These are phyloP conservation scores for Pristionchus japonicus DNA, from an alignment of 2,888 invertebrate species.

Conservation along the genomic window DNA sequence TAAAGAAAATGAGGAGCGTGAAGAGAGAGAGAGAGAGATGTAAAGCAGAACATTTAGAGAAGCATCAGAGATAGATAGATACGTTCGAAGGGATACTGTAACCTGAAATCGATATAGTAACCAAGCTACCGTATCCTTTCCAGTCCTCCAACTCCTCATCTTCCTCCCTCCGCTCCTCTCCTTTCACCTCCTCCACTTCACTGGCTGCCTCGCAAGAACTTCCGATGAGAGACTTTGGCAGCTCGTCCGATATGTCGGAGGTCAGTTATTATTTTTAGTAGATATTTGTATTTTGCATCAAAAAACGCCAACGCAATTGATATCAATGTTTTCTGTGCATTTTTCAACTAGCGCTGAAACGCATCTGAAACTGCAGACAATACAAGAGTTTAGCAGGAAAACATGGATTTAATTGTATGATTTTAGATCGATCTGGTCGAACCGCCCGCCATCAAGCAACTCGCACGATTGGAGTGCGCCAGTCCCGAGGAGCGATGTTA, in stretches of 20 bases:
- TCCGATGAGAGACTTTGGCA: constrained; percentile 1
- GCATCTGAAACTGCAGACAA: too few species aligned
- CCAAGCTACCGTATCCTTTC: too few species aligned
- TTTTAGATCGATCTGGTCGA: constrained; percentile 40
- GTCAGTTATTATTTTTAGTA: neutral
- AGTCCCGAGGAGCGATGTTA: constrained; percentile 42
- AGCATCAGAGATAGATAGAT: too few species aligned
- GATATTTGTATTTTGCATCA: neutral
- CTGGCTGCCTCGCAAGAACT: constrained; percentile 18
- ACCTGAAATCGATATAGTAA: too few species aligned
- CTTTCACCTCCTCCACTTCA: constrained; percentile 43
- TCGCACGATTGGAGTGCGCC: constrained; percentile 32
- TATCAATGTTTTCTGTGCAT: neutral
- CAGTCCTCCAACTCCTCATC: neutral
- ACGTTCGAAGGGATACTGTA: too few species aligned
- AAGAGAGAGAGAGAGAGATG: too few species aligned
- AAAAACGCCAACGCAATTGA: neutral
- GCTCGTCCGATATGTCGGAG: constrained; percentile 37
- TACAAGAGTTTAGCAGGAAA: too few species aligned
- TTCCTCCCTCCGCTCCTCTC: constrained; percentile 40
- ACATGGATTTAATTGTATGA: too few species aligned
- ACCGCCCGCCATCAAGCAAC: constrained; percentile 13
- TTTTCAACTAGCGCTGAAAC: neutral
- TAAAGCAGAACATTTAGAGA: too few species aligned
- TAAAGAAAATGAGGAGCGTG: too few species aligned